These are phyloP conservation scores for Pseudolaguvia tuberculata DNA, from an alignment of 2,113 vertebrate genomes.

Conservation along the genomic window DNA sequence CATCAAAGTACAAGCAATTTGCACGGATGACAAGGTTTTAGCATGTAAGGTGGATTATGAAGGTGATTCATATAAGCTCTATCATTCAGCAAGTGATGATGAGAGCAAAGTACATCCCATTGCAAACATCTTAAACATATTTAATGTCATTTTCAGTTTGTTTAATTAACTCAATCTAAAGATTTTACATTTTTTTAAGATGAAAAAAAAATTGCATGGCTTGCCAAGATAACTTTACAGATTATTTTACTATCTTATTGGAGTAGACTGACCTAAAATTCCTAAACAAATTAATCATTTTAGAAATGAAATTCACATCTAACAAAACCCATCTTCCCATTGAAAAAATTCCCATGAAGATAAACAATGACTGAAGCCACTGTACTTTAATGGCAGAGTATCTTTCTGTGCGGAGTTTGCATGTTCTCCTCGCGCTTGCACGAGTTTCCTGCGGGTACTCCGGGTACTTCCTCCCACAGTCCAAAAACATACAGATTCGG, in stretches of 20 bases:
- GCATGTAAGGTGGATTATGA: constrained; percentile 74
- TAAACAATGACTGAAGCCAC: constrained; percentile 13
- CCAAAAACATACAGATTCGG: no score
- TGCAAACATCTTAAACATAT: constrained; percentile 39
- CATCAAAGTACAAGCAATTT: constrained; percentile 57
- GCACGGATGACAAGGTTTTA: constrained; percentile 64
- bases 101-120: constrained; percentile 52
- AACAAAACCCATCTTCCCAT: constrained; percentile 42
- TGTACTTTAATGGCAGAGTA: no score
- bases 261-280: constrained; percentile 34
- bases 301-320: constrained; percentile 29
- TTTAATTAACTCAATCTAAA: constrained; percentile 48
- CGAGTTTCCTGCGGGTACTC: no score
- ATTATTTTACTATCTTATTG: constrained; percentile 8
- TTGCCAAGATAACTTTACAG: constrained; percentile 41
- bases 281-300: constrained; percentile 28
- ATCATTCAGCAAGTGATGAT: constrained; percentile 57
- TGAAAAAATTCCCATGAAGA: constrained; percentile 9
- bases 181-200: constrained; percentile 15
- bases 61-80: constrained; percentile 75
- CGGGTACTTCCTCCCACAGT: no score
- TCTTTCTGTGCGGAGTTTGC: no score
- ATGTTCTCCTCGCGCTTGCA: no score
- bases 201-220: constrained; percentile 28
- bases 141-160: constrained; percentile 50